These are phyloP conservation scores for Salvelinus fontinalis DNA, from an alignment of 2,113 vertebrate genomes.

Conservation along the genomic window DNA sequence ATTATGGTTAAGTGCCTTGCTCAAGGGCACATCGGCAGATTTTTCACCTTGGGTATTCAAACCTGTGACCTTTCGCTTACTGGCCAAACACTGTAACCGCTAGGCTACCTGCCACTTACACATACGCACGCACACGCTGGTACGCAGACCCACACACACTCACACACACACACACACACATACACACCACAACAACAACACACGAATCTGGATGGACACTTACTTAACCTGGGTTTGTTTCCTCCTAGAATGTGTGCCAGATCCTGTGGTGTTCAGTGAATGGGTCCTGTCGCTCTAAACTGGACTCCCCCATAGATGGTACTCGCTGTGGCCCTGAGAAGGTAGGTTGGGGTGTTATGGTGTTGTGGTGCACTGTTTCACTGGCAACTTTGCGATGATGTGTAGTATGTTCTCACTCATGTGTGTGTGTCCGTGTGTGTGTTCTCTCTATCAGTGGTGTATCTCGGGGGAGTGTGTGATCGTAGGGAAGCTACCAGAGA, in stretches of 20 bases:
- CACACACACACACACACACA: neutral
- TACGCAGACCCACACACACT: neutral
- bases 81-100: too few relatives aligned
- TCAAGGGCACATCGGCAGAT: too few relatives aligned
- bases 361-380: conserved; percentile 79
- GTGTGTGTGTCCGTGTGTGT: conserved; percentile 22
- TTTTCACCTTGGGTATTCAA: too few relatives aligned
- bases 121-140: neutral
- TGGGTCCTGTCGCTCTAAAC: conserved; percentile 91
- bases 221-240: neutral
- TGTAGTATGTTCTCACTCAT: conserved; percentile 35
- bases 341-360: conserved; percentile 73
- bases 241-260: conserved; percentile 90
- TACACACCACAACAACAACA: conserved; percentile 64
- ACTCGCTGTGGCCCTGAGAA: conserved; percentile 92
- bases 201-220: neutral
- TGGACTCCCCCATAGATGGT: conserved; percentile 92
- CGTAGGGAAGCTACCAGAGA: conserved; percentile 91
- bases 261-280: conserved; percentile 95
- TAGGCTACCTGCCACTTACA: too few relatives aligned
- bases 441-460: conserved; percentile 87
- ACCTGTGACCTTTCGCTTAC: too few relatives aligned
- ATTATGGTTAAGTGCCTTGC: too few relatives aligned
- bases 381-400: conserved; percentile 92
- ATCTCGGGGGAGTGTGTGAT: conserved; percentile 95